Evolutionary conservation across 1,140 invertebrate species (phyloP).

Genomic region (Pseudomyrmex cubaensis): DNA sequence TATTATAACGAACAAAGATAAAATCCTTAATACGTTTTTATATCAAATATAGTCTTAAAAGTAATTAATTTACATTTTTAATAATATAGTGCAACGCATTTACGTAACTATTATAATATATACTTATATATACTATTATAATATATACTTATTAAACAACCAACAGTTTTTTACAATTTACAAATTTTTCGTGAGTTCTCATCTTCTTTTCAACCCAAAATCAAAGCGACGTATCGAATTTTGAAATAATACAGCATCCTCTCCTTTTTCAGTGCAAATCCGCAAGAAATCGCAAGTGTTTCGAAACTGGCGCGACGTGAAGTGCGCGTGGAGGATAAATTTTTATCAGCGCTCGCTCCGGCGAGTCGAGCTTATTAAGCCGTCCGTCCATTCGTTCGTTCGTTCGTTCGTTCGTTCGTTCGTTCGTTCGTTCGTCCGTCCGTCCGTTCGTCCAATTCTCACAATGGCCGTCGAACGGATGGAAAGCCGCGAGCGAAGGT

Average conservation of each 20-base stretch:
- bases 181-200: neutral
- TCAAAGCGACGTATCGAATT: neutral
- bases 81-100: no score
- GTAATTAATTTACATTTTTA: no score
- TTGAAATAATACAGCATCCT: neutral
- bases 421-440: conserved; percentile 58
- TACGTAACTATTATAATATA: no score
- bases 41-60: no score
- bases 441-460: conserved; percentile 72
- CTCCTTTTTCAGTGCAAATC: neutral
- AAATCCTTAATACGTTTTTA: neutral
- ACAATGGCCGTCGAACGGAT: conserved; percentile 78
- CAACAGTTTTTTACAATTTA: no score
- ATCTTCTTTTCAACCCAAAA: neutral
- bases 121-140: no score
- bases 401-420: conserved; percentile 69
- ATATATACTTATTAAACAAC: no score
- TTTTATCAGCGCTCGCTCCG: conserved; percentile 77
- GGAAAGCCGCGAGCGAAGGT: conserved; percentile 53
- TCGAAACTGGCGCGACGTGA: conserved; percentile 20
- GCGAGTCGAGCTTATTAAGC: conserved; percentile 67
- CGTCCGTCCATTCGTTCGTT: conserved; percentile 71
- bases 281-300: conserved; percentile 16
- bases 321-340: conserved; percentile 79
- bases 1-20: neutral